Percentiles rank a stretch among this genome's conserved stretches.
These are phyloP conservation scores for Pitta sordida DNA, from an alignment of 2,113 vertebrate genomes.

Conservation along the genomic window DNA sequence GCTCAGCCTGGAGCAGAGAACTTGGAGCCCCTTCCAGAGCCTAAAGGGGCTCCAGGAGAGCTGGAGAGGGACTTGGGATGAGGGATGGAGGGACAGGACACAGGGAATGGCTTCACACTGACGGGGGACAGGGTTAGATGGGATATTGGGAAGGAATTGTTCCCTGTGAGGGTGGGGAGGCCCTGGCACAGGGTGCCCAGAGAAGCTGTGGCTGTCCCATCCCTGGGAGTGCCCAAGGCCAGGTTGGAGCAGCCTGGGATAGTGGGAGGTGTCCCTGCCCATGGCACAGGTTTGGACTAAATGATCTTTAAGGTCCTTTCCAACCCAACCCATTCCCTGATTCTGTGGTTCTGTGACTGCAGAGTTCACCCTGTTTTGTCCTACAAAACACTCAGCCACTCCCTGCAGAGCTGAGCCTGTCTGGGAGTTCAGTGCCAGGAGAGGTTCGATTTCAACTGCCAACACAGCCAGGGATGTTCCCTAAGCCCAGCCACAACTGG, in stretches of 20 bases:
- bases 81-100: background rate
- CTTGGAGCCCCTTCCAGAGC: accelerated
- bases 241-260: background rate
- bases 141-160: background rate
- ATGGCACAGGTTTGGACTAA: background rate
- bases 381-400: background rate
- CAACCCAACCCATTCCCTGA: background rate
- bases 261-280: background rate
- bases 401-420: background rate
- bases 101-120: background rate
- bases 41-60: background rate
- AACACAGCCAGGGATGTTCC: background rate
- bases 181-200: too few relatives aligned
- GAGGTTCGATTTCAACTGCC: background rate
- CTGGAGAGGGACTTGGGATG: background rate
- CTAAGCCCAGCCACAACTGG: background rate
- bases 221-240: accelerated
- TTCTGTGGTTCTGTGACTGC: background rate
- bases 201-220: too few relatives aligned
- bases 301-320: too few relatives aligned
- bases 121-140: too few relatives aligned
- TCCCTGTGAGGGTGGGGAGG: background rate
- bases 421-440: background rate
- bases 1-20: too few relatives aligned
- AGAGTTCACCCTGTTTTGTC: accelerated